Evolutionary conservation across 2,888 invertebrate genomes (phyloP).

Genomic region (Phlogophora meticulosa): DNA sequence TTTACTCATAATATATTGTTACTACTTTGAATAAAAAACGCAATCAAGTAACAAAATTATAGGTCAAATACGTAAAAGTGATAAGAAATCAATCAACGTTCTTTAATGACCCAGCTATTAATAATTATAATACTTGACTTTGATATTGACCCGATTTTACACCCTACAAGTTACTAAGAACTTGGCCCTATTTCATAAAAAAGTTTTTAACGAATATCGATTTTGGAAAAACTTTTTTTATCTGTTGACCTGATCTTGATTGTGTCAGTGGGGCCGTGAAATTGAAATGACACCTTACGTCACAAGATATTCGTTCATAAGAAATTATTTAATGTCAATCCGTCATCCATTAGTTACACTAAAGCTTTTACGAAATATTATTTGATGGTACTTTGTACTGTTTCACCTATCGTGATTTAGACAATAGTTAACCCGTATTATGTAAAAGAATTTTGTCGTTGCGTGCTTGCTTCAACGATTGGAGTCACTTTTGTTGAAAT

Average conservation of each 20-base stretch:
- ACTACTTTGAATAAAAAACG: not conserved
- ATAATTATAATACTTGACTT: not conserved
- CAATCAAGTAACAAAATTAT: not conserved
- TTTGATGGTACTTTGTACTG: slow-evolving; percentile 22
- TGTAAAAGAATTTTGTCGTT: slow-evolving; percentile 34
- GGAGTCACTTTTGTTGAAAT: slow-evolving; percentile 25
- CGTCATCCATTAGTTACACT: slow-evolving; percentile 22
- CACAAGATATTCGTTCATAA: slow-evolving; percentile 8
- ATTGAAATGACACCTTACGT: slow-evolving; percentile 25
- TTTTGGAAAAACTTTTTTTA: slow-evolving; percentile 19
- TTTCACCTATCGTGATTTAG: slow-evolving; percentile 22
- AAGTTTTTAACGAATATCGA: slow-evolving; percentile 21
- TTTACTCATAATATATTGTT: not conserved
- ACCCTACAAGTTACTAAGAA: slow-evolving; percentile 9
- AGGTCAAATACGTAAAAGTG: slow-evolving; percentile 18
- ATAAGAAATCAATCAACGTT: slow-evolving; percentile 19
- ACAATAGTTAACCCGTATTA: slow-evolving; percentile 23
- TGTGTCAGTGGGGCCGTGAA: slow-evolving; percentile 6
- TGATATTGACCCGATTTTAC: not conserved
- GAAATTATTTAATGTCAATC: slow-evolving; percentile 32
- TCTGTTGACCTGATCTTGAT: slow-evolving; percentile 40
- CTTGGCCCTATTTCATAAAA: slow-evolving; percentile 9
- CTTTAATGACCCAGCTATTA: slow-evolving; percentile 15
- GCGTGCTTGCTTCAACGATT: slow-evolving; percentile 29
- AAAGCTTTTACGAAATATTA: slow-evolving; percentile 24